A percentile compares a stretch with the other conserved stretches of the same genome.
phyloP scores from a whole-genome alignment of 2,113 vertebrate genomes.

The Alces alces region DNA sequence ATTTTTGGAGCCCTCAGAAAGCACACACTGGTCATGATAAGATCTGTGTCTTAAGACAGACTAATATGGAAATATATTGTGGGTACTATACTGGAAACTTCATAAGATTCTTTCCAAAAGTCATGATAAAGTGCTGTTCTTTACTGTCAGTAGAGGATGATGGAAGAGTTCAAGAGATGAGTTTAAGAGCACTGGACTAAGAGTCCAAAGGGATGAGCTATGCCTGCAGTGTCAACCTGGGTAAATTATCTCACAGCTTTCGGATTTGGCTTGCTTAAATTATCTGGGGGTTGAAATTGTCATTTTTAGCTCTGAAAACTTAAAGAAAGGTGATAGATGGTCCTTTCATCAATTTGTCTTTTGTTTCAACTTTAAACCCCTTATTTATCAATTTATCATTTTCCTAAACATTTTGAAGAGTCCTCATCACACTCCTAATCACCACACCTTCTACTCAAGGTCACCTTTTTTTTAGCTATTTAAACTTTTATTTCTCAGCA shows the following conservation, averaged over 20 bases:
- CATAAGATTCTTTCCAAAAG: neutral
- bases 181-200: neutral
- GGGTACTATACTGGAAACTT: neutral
- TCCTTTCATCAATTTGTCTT: neutral
- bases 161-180: neutral
- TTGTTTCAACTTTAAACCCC: neutral
- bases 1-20: neutral
- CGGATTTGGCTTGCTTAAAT: neutral
- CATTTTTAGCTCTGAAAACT: neutral
- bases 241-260: neutral
- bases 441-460: neutral
- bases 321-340: neutral
- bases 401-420: neutral
- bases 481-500: neutral
- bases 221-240: neutral
- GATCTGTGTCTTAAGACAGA: neutral
- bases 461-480: neutral
- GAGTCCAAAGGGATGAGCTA: neutral
- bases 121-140: neutral
- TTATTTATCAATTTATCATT: neutral
- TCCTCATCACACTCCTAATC: neutral
- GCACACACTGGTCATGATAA: no score
- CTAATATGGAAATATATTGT: neutral
- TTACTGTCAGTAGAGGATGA: neutral
- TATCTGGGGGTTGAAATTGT: neutral